phyloP scores from a whole-genome alignment of 2,113 vertebrate genomes.

The Dromaius novaehollandiae region DNA sequence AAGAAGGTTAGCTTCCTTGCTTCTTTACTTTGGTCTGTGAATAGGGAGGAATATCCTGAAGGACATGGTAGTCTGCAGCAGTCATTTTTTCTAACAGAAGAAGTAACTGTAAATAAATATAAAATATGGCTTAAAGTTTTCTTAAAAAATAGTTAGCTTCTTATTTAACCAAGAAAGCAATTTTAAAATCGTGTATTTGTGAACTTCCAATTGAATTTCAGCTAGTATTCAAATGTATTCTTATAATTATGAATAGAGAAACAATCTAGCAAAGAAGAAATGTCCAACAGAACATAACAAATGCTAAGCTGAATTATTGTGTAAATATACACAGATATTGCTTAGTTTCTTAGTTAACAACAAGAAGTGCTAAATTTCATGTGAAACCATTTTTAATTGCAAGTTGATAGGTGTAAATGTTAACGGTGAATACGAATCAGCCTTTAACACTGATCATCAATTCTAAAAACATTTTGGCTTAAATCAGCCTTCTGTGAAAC shows the following conservation, averaged over 20 bases:
- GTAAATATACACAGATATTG: fast-evolving
- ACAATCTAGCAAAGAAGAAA: background rate
- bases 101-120: background rate
- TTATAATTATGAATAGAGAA: background rate
- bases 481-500: background rate
- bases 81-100: background rate
- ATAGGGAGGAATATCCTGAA: background rate
- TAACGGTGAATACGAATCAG: background rate
- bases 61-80: background rate
- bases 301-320: background rate
- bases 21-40: background rate
- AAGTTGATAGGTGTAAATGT: background rate
- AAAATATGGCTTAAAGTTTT: background rate
- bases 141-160: background rate
- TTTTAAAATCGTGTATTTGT: background rate
- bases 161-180: background rate
- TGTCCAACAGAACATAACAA: background rate
- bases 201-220: background rate
- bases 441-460: background rate
- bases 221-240: background rate
- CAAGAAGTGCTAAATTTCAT: background rate
- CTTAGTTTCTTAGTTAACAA: background rate
- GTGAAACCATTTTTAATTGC: background rate
- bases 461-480: background rate
- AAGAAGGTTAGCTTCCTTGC: background rate